Base-by-base conservation (phyloP, 2,888 invertebrate genomes). In the Hartigia nigra region DNA sequence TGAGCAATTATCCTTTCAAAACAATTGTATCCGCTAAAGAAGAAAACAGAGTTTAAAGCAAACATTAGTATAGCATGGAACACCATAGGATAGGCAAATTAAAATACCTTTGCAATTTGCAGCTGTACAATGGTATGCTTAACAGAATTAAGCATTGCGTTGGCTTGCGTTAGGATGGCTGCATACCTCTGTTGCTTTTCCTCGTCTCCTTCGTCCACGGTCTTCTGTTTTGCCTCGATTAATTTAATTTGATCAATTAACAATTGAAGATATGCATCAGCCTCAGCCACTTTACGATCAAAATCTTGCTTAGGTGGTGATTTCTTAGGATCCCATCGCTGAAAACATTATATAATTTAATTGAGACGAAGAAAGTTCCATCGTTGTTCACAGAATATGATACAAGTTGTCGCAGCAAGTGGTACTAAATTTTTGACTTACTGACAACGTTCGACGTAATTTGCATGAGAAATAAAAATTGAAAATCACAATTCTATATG, bases 51-150 rank as follows among this genome's bases (percentile, higher is more conserved):
- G 9, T 55, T 55, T 9, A 55, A 55, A 55, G 23, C 23, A 23
- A 55, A 55, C 23, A 23, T 9, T 55, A 55, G 9, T 55, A 23
- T 23, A 55, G 23, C 55, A 1, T 55, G 3, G 31, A 34, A 70
- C 14, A 32, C n/a, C 31, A 31, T 70, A 78, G 35, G 1, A 23
- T 23, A 31, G 31, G 9, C 72, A 34, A 72, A 72, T 77, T 74
- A 82, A 87, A 89, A 90, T 93, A 97, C 97, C 95, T 99, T 99
- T 86, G 98, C 98, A 92, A 99, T 98, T 95, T 99, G 99, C 87
- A 99, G 94, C 89, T 98, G 95, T 84, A 99, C 98, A 93, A 99
- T 99, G 88, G 98, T 97, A 94, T 99, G 99, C 93, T 99, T 99
- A 85, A 99, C 97, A 88, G 98, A 97, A 93, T 99, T 98, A 92